Conservation (phyloP, 2,797 vertebrate species). For the Coccyzus lansbergi region DNA sequence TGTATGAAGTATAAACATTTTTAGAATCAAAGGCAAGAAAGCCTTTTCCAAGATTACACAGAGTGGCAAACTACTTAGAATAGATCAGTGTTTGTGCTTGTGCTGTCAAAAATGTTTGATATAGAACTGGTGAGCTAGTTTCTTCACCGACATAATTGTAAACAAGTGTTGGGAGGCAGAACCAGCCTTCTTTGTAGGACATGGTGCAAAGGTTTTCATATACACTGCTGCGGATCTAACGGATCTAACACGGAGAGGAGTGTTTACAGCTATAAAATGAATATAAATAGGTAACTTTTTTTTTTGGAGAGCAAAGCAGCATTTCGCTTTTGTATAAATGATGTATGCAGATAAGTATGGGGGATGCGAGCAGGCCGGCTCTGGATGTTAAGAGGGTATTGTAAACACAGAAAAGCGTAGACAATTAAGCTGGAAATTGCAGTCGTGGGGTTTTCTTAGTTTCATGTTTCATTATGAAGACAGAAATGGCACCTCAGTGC, state of each 20-base stretch:
- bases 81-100: constrained; percentile 67
- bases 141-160: constrained; percentile 60
- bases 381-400: background rate
- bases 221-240: background rate
- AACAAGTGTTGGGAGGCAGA: constrained; percentile 54
- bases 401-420: background rate
- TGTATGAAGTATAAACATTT: constrained; percentile 77
- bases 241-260: background rate
- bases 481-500: background rate
- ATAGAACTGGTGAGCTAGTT: constrained; percentile 58
- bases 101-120: constrained; percentile 69
- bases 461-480: background rate
- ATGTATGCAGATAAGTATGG: background rate
- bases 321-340: background rate
- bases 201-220: constrained; percentile 13
- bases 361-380: background rate
- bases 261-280: background rate
- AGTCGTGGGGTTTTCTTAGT: background rate
- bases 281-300: constrained; percentile 4
- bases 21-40: constrained; percentile 73
- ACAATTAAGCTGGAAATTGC: background rate
- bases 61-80: constrained; percentile 62
- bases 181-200: background rate
- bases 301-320: background rate
- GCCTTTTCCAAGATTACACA: constrained; percentile 69